Conservation (phyloP, 2,797 vertebrate species). For the Mycteria americana region DNA sequence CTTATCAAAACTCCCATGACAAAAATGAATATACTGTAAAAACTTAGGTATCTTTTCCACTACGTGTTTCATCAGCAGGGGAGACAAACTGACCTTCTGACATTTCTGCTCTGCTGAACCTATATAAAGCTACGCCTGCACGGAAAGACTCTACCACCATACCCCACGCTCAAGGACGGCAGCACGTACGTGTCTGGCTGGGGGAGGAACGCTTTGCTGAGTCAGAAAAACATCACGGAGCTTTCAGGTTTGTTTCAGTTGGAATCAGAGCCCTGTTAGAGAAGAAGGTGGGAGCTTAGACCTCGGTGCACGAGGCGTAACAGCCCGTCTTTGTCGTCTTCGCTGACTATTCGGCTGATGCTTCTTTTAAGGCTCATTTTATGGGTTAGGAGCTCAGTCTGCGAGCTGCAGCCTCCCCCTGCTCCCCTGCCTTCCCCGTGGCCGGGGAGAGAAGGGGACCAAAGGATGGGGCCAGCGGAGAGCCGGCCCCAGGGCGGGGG, state of each 20-base stretch:
- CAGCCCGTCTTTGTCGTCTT: rapidly evolving
- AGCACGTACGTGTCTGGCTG: background rate
- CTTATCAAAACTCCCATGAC: background rate
- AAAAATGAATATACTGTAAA: background rate
- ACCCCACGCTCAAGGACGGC: background rate
- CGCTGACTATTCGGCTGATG: background rate
- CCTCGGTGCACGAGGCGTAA: rapidly evolving
- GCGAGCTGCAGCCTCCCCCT: background rate
- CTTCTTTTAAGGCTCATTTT: background rate
- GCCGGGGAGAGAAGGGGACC: background rate
- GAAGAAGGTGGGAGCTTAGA: background rate
- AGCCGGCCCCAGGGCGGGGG: background rate
- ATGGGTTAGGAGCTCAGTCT: background rate
- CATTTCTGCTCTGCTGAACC: background rate
- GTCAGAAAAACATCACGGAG: background rate
- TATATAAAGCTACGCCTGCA: background rate
- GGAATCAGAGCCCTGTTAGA: background rate
- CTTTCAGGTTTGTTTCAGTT: background rate
- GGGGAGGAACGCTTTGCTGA: background rate
- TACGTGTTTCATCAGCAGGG: background rate
- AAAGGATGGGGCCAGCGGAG: background rate
- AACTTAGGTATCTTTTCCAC: background rate
- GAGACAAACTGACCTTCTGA: background rate
- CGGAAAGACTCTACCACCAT: background rate
- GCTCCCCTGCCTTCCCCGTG: rapidly evolving